Evolutionary conservation across 2,113 vertebrate genomes (phyloP).

Genomic region (Onychorhynchus coronatus): DNA sequence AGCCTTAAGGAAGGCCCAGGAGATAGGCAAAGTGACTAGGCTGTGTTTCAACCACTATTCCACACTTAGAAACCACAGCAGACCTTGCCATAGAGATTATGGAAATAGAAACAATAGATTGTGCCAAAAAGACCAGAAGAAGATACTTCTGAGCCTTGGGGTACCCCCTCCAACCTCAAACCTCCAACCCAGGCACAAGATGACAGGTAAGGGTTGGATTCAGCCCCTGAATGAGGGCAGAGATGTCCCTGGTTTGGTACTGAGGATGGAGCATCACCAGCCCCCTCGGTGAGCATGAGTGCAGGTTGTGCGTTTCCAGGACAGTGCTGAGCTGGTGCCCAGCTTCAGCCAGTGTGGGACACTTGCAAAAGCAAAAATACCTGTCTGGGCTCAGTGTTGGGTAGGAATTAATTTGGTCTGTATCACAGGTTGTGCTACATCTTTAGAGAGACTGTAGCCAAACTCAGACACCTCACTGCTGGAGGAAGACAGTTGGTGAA

Average conservation of each 20-base stretch:
- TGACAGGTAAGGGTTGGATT: background rate
- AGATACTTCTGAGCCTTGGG: background rate
- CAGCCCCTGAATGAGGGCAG: background rate
- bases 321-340: background rate
- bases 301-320: background rate
- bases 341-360: background rate
- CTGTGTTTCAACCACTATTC: background rate
- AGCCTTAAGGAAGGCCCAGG: background rate
- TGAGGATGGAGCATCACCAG: background rate
- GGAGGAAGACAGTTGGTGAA: background rate
- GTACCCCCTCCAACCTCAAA: background rate
- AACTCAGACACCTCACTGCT: background rate
- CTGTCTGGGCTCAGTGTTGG: background rate
- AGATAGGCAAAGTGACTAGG: background rate
- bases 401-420: background rate
- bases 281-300: background rate
- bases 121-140: background rate
- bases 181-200: background rate
- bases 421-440: background rate
- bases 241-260: background rate
- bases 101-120: background rate
- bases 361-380: background rate
- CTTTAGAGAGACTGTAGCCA: background rate
- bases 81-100: background rate
- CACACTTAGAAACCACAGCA: background rate